These are phyloP conservation scores for Papilio protenor DNA, from an alignment of 2,888 invertebrate genomes.

Conservation along the genomic window DNA sequence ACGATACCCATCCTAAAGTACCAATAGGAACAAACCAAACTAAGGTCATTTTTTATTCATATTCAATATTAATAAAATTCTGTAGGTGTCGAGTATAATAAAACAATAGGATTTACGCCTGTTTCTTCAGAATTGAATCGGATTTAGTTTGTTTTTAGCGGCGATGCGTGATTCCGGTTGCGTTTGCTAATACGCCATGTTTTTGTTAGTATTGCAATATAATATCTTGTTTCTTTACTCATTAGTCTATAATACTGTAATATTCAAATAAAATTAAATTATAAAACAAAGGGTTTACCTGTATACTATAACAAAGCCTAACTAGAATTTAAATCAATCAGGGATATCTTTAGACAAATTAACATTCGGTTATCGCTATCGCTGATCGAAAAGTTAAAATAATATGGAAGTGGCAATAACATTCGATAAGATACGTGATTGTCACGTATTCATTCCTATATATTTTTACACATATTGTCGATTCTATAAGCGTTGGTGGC, in stretches of 20 bases:
- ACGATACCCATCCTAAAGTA: not conserved
- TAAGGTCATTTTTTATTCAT: constrained; percentile 65
- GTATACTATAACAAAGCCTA: no score
- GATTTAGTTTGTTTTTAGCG: constrained; percentile 49
- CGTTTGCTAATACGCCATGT: constrained; percentile 39
- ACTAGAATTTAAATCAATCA: no score
- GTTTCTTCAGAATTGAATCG: constrained; percentile 55
- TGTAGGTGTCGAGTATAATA: constrained; percentile 49
- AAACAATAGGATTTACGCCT: constrained; percentile 50
- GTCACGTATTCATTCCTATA: no score
- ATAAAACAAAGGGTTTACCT: not conserved
- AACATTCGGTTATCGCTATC: no score
- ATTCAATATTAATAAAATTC: constrained; percentile 70
- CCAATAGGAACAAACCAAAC: constrained; percentile 48
- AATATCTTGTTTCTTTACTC: not conserved
- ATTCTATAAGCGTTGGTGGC: no score
- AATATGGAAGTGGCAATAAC: no score
- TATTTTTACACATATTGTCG: no score
- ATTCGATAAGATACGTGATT: no score
- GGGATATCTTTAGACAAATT: no score
- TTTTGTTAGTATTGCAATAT: constrained; percentile 29
- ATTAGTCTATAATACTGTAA: not conserved
- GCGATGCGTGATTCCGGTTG: constrained; percentile 62
- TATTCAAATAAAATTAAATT: not conserved
- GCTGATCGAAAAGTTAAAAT: no score